Conservation (phyloP, 2,113 vertebrate species). For the Brachyhypopomus occidentalis region DNA sequence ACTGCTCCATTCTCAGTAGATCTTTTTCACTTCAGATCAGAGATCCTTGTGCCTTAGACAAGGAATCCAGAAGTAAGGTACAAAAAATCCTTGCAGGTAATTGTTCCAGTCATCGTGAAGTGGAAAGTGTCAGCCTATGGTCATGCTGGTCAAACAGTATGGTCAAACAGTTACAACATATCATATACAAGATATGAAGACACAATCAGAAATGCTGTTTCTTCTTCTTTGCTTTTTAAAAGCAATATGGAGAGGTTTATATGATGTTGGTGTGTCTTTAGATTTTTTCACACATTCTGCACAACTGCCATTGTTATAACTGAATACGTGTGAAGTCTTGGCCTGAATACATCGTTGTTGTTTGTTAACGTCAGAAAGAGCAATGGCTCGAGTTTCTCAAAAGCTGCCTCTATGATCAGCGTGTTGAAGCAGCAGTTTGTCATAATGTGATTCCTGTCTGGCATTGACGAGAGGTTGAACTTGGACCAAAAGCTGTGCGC, state of each 20-base stretch:
- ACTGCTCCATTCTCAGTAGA: too few relatives aligned
- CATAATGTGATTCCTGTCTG: conserved; percentile 20
- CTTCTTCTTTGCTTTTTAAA: background rate
- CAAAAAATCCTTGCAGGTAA: conserved; percentile 3
- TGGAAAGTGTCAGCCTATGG: background rate
- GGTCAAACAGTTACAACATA: background rate
- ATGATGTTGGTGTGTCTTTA: too few relatives aligned
- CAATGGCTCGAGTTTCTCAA: conserved; percentile 51
- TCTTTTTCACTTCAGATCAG: conserved; percentile 4
- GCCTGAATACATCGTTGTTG: conserved; percentile 74
- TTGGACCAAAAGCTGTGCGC: too few relatives aligned
- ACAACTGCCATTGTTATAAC: conserved; percentile 71
- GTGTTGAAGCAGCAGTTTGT: conserved; percentile 41
- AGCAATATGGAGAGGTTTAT: background rate
- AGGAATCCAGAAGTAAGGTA: background rate
- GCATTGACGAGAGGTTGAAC: background rate
- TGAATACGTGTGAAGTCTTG: conserved; percentile 75
- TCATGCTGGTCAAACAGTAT: too few relatives aligned
- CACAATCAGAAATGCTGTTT: too few relatives aligned
- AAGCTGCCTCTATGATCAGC: conserved; percentile 16
- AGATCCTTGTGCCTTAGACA: background rate
- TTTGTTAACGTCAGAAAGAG: conserved; percentile 68
- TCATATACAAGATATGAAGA: background rate
- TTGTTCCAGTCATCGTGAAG: background rate
- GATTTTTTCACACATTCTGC: conserved; percentile 63